Conservation (phyloP, 1,140 invertebrate genomes). For the Camponotus pennsylvanicus region DNA sequence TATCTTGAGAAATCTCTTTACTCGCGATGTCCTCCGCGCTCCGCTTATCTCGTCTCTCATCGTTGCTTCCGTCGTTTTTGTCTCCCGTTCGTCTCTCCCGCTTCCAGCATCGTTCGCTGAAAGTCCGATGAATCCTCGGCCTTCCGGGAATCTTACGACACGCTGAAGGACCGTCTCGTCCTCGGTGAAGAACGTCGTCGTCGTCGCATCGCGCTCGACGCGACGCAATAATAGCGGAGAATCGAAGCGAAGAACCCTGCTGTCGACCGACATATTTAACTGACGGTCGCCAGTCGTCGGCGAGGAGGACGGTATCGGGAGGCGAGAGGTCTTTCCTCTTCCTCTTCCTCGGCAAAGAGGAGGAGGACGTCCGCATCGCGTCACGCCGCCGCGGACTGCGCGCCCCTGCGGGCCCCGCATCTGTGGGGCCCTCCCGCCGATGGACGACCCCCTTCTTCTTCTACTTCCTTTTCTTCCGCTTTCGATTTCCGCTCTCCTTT, state of each 20-base stretch:
- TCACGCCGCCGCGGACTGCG: conserved; percentile 84
- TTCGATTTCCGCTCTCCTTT: conserved; percentile 60
- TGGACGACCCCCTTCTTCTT: conserved; percentile 67
- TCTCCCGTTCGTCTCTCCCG: not conserved
- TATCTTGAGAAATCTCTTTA: not conserved
- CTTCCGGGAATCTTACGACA: not conserved
- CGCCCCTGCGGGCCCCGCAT: conserved; percentile 83
- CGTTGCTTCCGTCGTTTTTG: conserved; percentile 7
- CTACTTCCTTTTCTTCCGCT: conserved; percentile 34
- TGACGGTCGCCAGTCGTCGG: not conserved
- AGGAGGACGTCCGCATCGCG: conserved; percentile 85
- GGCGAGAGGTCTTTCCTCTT: conserved; percentile 73
- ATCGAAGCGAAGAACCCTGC: not conserved
- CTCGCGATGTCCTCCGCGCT: conserved; percentile 14
- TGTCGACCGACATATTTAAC: conserved; percentile 24
- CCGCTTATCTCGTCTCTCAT: not conserved
- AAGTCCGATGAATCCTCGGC: not conserved
- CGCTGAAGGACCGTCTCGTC: conserved; percentile 16
- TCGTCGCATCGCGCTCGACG: not conserved
- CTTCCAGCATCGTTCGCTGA: not conserved
- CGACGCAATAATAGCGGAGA: conserved; percentile 19
- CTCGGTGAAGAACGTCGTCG: not conserved
- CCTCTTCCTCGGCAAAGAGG: conserved; percentile 79
- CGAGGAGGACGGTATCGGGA: conserved; percentile 62
- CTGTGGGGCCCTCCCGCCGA: conserved; percentile 80